phyloP scores from a whole-genome alignment of 2,113 vertebrate genomes.

The Nannobrachium achirus region DNA sequence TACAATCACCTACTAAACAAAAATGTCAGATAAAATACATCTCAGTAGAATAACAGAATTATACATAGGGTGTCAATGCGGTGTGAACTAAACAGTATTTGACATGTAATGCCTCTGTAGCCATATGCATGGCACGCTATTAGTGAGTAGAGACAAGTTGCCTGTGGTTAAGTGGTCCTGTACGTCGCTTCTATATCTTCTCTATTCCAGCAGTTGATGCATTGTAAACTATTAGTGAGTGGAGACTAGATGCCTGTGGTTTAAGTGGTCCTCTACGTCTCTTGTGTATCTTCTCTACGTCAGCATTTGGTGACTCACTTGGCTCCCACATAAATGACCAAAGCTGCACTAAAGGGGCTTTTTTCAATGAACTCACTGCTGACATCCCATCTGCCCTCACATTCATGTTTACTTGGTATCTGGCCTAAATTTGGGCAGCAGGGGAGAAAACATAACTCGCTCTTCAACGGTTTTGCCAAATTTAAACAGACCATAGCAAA shows the following conservation, averaged over 20 bases:
- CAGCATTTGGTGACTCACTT: constrained; percentile 39
- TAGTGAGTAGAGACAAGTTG: too few species aligned
- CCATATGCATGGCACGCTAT: too few species aligned
- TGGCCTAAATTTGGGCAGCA: constrained; percentile 8
- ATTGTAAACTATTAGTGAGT: neutral
- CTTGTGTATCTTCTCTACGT: constrained; percentile 27
- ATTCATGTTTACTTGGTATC: constrained; percentile 28
- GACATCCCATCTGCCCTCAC: constrained; percentile 12
- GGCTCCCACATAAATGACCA: constrained; percentile 31
- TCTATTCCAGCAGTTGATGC: too few species aligned
- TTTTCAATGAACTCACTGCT: constrained; percentile 41
- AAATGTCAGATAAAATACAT: too few species aligned
- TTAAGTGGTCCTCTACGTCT: neutral
- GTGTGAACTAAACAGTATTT: too few species aligned
- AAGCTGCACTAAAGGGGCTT: constrained; percentile 42
- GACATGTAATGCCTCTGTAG: too few species aligned
- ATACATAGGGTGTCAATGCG: too few species aligned
- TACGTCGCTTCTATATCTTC: too few species aligned
- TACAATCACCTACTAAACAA: too few species aligned
- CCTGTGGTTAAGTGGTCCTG: too few species aligned
- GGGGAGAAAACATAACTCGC: constrained; percentile 19
- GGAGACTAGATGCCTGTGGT: neutral
- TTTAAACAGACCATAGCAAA: constrained; percentile 3
- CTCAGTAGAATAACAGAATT: too few species aligned
- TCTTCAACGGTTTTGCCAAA: neutral